Conservation (phyloP, 2,797 vertebrate species). For the Pygocentrus nattereri region DNA sequence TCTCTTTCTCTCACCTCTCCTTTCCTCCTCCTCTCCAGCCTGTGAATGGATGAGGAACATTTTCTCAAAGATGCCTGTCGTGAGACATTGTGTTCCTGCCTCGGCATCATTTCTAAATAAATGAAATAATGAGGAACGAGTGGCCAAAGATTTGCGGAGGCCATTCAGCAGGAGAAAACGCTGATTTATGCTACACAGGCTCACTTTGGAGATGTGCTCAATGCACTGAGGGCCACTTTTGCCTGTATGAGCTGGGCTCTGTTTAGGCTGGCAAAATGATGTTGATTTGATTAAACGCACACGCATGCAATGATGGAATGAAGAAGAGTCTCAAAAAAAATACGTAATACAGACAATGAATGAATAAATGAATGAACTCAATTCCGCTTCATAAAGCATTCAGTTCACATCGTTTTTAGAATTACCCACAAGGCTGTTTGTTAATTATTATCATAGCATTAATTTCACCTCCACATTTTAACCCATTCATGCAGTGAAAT, state of each 20-base stretch:
- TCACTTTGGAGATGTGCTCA: not conserved
- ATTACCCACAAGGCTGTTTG: no score
- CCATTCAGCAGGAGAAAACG: no score
- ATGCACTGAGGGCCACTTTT: constrained; percentile 3
- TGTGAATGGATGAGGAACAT: constrained; percentile 46
- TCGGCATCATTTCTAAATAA: constrained; percentile 50
- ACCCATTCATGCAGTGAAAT: no score
- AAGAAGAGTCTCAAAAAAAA: no score
- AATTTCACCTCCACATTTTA: no score
- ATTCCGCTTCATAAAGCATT: no score
- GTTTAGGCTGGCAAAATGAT: constrained; percentile 23
- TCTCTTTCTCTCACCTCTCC: constrained; percentile 12
- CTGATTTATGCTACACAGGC: not conserved
- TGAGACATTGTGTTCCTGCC: constrained; percentile 27
- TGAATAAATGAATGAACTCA: not conserved
- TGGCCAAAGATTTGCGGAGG: not conserved
- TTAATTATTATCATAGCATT: no score
- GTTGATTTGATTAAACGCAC: constrained; percentile 12
- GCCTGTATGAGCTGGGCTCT: not conserved
- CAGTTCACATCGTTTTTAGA: no score
- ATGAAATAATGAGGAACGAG: constrained; percentile 22
- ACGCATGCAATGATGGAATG: constrained; percentile 3
- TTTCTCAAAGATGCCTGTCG: constrained; percentile 48
- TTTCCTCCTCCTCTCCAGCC: not conserved
- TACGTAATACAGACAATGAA: not conserved